Percentiles rank a stretch among this genome's conserved stretches.
Conservation (phyloP, 30 jellyfish, hydroid and myxozoan genomes). For the Mastigias papua region DNA sequence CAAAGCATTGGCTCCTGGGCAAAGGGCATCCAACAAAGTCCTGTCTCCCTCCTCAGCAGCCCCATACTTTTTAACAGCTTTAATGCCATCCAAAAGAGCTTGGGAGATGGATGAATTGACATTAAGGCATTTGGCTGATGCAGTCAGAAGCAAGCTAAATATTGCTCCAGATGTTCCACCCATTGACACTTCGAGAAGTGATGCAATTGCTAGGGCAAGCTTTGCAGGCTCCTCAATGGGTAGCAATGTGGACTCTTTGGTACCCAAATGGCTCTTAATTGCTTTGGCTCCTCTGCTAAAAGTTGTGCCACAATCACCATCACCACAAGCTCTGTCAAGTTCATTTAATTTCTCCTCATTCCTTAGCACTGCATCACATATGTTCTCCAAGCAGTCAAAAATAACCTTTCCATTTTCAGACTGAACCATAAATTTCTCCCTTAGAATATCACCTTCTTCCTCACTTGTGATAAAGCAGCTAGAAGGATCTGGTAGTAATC, state of each 20-base stretch:
- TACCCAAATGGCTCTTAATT: slow-evolving; percentile 32
- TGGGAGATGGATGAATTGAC: slow-evolving; percentile 8
- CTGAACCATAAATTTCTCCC: slow-evolving; percentile 8
- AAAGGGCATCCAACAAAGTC: slow-evolving; percentile 88
- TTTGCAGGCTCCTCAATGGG: slow-evolving; percentile 64
- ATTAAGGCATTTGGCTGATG: slow-evolving; percentile 43
- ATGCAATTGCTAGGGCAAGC: slow-evolving; percentile 66
- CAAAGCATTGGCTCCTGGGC: slow-evolving; percentile 73
- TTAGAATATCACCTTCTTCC: background rate
- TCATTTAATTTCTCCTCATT: slow-evolving; percentile 82
- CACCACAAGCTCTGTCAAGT: slow-evolving; percentile 94
- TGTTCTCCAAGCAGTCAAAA: slow-evolving; percentile 35
- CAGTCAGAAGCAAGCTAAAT: slow-evolving; percentile 54
- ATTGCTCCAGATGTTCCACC: slow-evolving; percentile 99
- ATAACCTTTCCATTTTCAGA: slow-evolving; percentile 53
- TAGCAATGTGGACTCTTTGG: slow-evolving; percentile 13
- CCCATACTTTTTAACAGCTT: slow-evolving; percentile 79
- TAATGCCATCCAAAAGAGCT: slow-evolving; percentile 62
- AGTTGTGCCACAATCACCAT: slow-evolving; percentile 98
- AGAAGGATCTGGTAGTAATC: slow-evolving; percentile 21
- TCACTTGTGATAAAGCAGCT: slow-evolving; percentile 1
- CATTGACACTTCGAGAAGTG: slow-evolving; percentile 75
- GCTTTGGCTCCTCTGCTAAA: slow-evolving; percentile 90
- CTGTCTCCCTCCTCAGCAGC: slow-evolving; percentile 99
- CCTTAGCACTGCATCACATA: slow-evolving; percentile 62